Evolutionary conservation across 2,797 vertebrate genomes (phyloP).

Genomic region (Ataeniobius toweri): DNA sequence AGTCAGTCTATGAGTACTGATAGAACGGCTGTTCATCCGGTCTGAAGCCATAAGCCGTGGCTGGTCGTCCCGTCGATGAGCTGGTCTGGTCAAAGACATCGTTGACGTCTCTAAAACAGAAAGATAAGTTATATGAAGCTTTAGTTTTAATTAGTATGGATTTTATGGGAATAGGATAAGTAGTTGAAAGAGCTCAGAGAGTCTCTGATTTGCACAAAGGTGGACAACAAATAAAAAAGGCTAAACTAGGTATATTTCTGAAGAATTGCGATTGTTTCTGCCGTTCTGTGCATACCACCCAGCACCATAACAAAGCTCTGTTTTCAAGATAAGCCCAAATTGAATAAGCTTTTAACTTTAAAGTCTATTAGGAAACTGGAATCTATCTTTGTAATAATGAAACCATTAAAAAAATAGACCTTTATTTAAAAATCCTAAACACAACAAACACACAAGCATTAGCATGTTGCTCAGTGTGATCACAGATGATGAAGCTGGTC

Average conservation of each 20-base stretch:
- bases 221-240: too few species aligned
- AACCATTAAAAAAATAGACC: too few species aligned
- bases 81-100: constrained; percentile 70
- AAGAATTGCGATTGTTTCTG: background rate
- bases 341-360: background rate
- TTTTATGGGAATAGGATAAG: background rate
- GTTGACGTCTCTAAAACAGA: constrained; percentile 48
- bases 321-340: background rate
- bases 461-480: background rate
- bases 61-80: constrained; percentile 83
- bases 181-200: background rate
- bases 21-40: constrained; percentile 91
- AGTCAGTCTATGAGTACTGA: constrained; percentile 68
- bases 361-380: background rate
- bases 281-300: background rate
- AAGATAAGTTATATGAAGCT: background rate
- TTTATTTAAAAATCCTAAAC: background rate
- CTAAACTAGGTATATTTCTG: background rate
- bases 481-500: background rate
- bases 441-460: background rate
- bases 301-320: background rate
- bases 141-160: background rate
- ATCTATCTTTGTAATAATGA: background rate
- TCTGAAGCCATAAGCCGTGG: constrained; percentile 91
- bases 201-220: background rate